Percentiles rank a stretch among this genome's conserved stretches.
Conservation (phyloP, 2,888 invertebrate genomes). For the Chaetoderma sp. region DNA sequence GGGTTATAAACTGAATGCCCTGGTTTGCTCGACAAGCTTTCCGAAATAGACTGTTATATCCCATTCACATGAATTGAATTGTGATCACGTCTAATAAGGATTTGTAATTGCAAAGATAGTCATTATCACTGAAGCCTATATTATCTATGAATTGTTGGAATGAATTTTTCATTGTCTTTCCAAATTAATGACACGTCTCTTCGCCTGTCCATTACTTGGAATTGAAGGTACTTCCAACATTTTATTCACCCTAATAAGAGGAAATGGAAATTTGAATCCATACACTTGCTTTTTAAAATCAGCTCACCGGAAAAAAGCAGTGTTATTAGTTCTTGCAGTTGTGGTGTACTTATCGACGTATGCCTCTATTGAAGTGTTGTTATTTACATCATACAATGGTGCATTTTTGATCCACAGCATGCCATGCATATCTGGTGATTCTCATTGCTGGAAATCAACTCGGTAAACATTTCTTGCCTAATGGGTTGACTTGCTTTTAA, state of each 20-base stretch:
- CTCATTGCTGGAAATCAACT: slow-evolving; percentile 33
- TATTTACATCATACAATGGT: neutral
- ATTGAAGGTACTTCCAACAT: neutral
- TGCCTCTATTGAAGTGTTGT: neutral
- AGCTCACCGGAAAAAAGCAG: no score
- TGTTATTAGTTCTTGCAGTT: neutral
- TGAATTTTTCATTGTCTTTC: neutral
- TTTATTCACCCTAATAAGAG: neutral
- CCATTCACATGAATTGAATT: slow-evolving; percentile 44
- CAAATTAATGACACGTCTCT: no score
- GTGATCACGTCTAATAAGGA: no score
- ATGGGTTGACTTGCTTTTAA: neutral
- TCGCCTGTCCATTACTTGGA: no score
- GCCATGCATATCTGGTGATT: slow-evolving; percentile 34
- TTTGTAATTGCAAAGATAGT: slow-evolving; percentile 32
- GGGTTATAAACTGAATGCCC: no score
- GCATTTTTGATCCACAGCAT: slow-evolving; percentile 35
- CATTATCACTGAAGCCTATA: no score
- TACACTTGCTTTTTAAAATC: neutral
- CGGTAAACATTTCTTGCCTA: slow-evolving; percentile 10
- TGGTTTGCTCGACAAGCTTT: no score
- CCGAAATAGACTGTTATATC: no score
- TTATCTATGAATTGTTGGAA: neutral
- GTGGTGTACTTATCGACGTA: neutral
- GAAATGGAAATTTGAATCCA: neutral